These are phyloP conservation scores for Dioctria rufipes DNA, from an alignment of 2,888 invertebrate genomes.

Conservation along the genomic window DNA sequence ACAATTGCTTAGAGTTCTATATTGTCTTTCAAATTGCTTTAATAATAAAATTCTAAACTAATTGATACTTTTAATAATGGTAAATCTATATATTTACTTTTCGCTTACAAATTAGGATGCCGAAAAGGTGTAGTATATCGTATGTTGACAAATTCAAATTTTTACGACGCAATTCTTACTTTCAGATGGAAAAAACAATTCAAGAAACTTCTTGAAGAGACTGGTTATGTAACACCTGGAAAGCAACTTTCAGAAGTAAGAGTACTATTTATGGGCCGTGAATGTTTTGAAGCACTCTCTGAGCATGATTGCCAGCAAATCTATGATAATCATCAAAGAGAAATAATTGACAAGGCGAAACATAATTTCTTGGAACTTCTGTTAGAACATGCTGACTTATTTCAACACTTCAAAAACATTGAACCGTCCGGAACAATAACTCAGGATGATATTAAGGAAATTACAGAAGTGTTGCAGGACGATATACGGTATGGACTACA, in stretches of 20 bases:
- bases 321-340: conserved; percentile 94
- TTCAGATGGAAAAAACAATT: conserved; percentile 94
- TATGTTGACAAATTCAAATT: not conserved
- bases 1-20: too few relatives aligned
- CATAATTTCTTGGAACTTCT: conserved; percentile 93
- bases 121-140: conserved; percentile 72
- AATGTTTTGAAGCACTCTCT: conserved; percentile 92
- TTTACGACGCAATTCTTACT: conserved; percentile 45
- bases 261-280: conserved; percentile 93
- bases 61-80: too few relatives aligned
- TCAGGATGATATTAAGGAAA: conserved; percentile 94
- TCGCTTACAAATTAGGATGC: conserved; percentile 69
- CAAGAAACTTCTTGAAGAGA: conserved; percentile 92
- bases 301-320: conserved; percentile 93
- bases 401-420: conserved; percentile 93
- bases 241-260: conserved; percentile 91
- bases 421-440: conserved; percentile 92
- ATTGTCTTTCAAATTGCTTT: not conserved
- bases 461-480: conserved; percentile 91
- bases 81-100: not conserved
- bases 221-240: conserved; percentile 96
- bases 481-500: conserved; percentile 81
- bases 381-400: conserved; percentile 92
- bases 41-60: not conserved
- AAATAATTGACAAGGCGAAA: conserved; percentile 90